Conservation (phyloP, 2,113 vertebrate species). For the Thymallus thymallus region DNA sequence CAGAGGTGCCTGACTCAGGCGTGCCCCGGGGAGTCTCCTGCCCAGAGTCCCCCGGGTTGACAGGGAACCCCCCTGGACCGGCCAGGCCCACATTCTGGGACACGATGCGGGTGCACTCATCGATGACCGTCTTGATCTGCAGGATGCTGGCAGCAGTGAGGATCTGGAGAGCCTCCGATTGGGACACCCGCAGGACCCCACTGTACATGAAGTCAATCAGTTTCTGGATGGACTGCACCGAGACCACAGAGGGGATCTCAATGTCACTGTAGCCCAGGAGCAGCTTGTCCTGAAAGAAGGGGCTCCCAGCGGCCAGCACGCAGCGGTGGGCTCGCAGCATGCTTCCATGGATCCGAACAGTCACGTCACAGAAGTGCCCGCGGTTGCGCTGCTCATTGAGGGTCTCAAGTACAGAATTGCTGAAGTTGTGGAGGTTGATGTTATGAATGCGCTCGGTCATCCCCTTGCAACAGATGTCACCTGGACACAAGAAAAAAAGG, state of each 20-base stretch:
- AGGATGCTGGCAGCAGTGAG: slow-evolving; percentile 98
- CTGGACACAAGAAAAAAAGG: slow-evolving; percentile 62
- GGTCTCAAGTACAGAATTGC: slow-evolving; percentile 99
- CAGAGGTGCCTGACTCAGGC: slow-evolving; percentile 94
- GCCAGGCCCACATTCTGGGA: slow-evolving; percentile 89
- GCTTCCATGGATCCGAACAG: slow-evolving; percentile 99
- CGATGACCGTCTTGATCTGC: slow-evolving; percentile 99
- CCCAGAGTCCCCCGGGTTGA: slow-evolving; percentile 87
- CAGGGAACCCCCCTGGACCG: slow-evolving; percentile 79
- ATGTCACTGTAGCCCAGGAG: slow-evolving; percentile 99
- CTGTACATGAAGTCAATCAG: slow-evolving; percentile 99
- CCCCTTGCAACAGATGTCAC: slow-evolving; percentile 99
- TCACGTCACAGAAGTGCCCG: slow-evolving; percentile 99
- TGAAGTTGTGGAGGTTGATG: slow-evolving; percentile 99
- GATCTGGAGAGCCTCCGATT: slow-evolving; percentile 96
- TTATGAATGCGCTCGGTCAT: slow-evolving; percentile 99
- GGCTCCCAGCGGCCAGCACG: slow-evolving; percentile 98
- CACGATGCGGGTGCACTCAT: slow-evolving; percentile 98
- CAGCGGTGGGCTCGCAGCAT: slow-evolving; percentile 99
- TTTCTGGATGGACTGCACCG: slow-evolving; percentile 98
- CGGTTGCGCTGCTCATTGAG: slow-evolving; percentile 99
- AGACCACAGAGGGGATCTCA: slow-evolving; percentile 99
- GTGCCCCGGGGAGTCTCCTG: slow-evolving; percentile 96
- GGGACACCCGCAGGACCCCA: slow-evolving; percentile 92
- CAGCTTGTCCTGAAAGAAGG: slow-evolving; percentile 99